Evolutionary conservation across 1,140 invertebrate genomes (phyloP).

Genomic region (Hyles euphorbiae): DNA sequence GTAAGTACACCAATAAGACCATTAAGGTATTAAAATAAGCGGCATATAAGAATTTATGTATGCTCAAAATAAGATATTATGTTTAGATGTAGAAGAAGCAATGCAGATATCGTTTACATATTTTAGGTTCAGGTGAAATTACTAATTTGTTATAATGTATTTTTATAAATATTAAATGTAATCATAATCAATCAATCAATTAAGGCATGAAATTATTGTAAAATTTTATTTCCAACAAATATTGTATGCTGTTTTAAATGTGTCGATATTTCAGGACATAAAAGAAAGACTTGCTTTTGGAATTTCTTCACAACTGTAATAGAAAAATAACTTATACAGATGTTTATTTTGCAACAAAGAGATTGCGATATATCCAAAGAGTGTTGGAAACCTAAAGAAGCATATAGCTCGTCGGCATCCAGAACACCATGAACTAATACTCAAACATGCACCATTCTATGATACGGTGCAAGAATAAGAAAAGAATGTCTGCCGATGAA

Average conservation of each 20-base stretch:
- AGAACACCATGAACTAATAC: constrained; percentile 1
- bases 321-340: constrained; percentile 2
- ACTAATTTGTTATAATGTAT: too few relatives aligned
- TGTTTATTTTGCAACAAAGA: constrained; percentile 4
- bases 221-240: too few relatives aligned
- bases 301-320: constrained; percentile 1
- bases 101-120: too few relatives aligned
- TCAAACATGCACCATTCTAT: constrained; percentile 6
- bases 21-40: too few relatives aligned
- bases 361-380: constrained; percentile 3
- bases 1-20: not conserved
- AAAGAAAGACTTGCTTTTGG: constrained; percentile 4
- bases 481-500: not conserved
- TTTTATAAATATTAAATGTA: too few relatives aligned
- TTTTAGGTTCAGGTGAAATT: too few relatives aligned
- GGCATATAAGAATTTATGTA: not conserved
- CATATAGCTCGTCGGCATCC: not conserved
- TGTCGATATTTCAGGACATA: constrained; percentile 3
- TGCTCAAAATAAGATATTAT: not conserved
- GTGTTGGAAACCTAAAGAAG: constrained; percentile 7
- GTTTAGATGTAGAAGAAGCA: too few relatives aligned
- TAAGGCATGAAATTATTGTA: too few relatives aligned
- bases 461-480: not conserved
- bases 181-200: too few relatives aligned
- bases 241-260: too few relatives aligned